Base-by-base conservation (phyloP, 2,113 vertebrate species). In the Prochilodus magdalenae region DNA sequence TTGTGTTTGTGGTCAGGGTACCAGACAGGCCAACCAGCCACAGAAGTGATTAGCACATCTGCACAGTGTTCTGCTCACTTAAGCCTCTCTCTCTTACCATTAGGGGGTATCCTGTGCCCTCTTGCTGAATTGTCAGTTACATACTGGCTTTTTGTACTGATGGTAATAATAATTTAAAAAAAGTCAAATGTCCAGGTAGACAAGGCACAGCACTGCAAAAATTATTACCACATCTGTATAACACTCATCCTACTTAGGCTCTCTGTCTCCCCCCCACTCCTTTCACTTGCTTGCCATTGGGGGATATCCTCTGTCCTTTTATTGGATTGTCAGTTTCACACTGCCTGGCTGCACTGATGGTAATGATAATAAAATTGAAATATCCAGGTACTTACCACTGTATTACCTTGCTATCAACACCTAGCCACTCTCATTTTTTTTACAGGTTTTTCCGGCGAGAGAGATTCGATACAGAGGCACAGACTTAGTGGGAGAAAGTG, bases 321-420 rank as follows among this genome's bases (percentile, higher is more conserved):
- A 93, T 93, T 94, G 91, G 91, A 94, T 92, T 94, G 92, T 90
- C 91, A 90, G 90, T 88, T 88, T 90, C 86, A 84, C 71, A 84
- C 88, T 84, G 89, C 86, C 86, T 74, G 88, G 83, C 89, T 86
- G 75, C 24, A 70, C 89, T 90, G 88, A 90, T 88, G 89, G 92
- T 90, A 93, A 92, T 93, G 90, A 93, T 92, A 91, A 93, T 94
- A 93, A 92, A 93, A 91, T 90, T 92, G 91, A 92, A 94, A 94
- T 93, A 94, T 91, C 91, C 89, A 77, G 87, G 89, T 93, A 92
- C 91, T 94, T 92, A 92, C 91, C 89, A 91, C 90, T 91, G 91
- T 92, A 92, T 92, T 92, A 91, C 89, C 91, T 86, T 60, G 85
- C 90, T 89, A 92, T 93, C 90, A 93, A 92, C 91, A 93, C 90